These are phyloP conservation scores for Anastatus disparis DNA, from an alignment of 1,140 invertebrate genomes.

Conservation along the genomic window DNA sequence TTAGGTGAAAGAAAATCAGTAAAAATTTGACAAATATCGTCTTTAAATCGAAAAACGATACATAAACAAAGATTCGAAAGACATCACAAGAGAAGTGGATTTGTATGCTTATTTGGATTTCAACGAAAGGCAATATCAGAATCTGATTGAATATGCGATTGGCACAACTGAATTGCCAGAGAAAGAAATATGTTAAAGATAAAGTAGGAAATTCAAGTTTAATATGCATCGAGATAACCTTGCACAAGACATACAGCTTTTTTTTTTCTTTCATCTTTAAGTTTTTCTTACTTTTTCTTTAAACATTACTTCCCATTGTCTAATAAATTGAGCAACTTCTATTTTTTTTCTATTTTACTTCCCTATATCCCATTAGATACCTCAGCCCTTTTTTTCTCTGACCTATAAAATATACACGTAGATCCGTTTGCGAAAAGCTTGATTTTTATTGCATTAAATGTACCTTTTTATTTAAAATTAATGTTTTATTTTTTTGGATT, in stretches of 20 bases:
- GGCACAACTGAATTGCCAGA: neutral
- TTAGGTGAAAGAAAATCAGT: neutral
- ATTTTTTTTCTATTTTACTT: neutral
- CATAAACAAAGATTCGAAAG: neutral
- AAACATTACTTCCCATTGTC: too few species aligned
- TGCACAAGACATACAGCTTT: neutral
- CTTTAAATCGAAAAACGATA: neutral
- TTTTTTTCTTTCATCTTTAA: neutral
- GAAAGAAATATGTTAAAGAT: neutral
- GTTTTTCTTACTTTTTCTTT: too few species aligned
- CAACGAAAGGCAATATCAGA: neutral
- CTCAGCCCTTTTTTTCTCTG: neutral
- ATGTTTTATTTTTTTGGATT: too few species aligned
- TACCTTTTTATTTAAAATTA: too few species aligned
- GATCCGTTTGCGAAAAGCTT: too few species aligned
- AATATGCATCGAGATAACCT: neutral
- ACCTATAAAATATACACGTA: too few species aligned
- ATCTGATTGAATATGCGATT: neutral
- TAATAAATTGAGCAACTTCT: too few species aligned
- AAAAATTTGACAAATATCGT: neutral
- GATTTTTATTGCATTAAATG: too few species aligned
- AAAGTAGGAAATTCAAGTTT: constrained; percentile 9
- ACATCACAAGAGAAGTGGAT: neutral
- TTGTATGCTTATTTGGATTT: constrained; percentile 3
- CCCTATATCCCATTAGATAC: too few species aligned